Conservation (phyloP, 2,888 invertebrate species). For the Selenia dentaria region DNA sequence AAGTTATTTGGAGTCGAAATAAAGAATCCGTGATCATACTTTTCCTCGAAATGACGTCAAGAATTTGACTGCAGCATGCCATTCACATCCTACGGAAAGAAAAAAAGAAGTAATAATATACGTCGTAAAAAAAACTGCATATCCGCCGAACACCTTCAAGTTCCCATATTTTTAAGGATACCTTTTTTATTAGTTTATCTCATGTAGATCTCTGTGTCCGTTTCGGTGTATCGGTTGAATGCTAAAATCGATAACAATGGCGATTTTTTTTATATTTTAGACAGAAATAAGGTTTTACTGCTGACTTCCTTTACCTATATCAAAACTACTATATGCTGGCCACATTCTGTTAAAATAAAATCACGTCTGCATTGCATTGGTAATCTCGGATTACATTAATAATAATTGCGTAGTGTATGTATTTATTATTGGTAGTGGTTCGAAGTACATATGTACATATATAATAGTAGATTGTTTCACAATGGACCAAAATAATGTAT, state of each 20-base stretch:
- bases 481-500: no score
- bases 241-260: slow-evolving; percentile 60
- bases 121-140: slow-evolving; percentile 39
- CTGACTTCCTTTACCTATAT: no score
- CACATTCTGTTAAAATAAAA: slow-evolving; percentile 41
- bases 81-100: slow-evolving; percentile 18
- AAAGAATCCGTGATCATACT: no score
- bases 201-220: slow-evolving; percentile 48
- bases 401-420: not conserved
- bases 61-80: no score
- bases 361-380: slow-evolving; percentile 48
- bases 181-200: slow-evolving; percentile 46
- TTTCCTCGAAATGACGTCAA: no score
- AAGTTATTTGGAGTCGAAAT: no score
- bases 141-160: slow-evolving; percentile 43
- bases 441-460: no score
- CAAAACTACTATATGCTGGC: no score
- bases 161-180: slow-evolving; percentile 23
- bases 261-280: slow-evolving; percentile 46
- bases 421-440: no score
- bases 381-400: slow-evolving; percentile 30
- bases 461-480: no score
- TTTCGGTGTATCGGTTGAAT: slow-evolving; percentile 51
- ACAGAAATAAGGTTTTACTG: slow-evolving; percentile 36
- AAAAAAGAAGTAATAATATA: slow-evolving; percentile 32